Conservation (phyloP, 2,113 vertebrate genomes). For the Prochilodus magdalenae region DNA sequence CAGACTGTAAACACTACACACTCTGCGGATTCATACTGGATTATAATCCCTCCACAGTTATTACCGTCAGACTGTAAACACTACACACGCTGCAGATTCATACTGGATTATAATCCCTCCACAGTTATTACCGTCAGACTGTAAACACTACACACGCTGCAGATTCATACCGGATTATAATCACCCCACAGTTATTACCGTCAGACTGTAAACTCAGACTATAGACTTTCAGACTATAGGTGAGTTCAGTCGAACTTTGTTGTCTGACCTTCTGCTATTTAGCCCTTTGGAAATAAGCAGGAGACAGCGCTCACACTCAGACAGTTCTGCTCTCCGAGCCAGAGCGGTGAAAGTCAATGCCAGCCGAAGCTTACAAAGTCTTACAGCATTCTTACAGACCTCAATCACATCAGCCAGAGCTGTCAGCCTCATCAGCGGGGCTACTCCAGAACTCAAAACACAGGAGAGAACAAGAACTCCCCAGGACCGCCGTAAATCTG, state of each 20-base stretch:
- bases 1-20: too few relatives aligned
- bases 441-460: background rate
- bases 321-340: background rate
- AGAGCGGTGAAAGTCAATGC: background rate
- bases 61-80: too few relatives aligned
- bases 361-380: background rate
- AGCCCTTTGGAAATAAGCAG: too few relatives aligned
- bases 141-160: too few relatives aligned
- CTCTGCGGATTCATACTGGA: too few relatives aligned
- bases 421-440: constrained; percentile 12
- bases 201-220: too few relatives aligned
- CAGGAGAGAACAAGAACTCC: background rate
- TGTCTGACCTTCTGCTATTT: background rate
- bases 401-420: background rate
- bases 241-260: background rate
- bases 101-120: too few relatives aligned
- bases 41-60: too few relatives aligned
- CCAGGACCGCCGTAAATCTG: background rate
- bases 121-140: too few relatives aligned
- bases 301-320: background rate
- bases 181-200: too few relatives aligned
- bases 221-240: background rate
- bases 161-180: too few relatives aligned
- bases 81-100: too few relatives aligned
- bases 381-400: background rate